A percentile compares a stretch with the other conserved stretches of the same genome.
Conservation (phyloP, 2,888 invertebrate species). For the Sepioteuthis lessoniana region DNA sequence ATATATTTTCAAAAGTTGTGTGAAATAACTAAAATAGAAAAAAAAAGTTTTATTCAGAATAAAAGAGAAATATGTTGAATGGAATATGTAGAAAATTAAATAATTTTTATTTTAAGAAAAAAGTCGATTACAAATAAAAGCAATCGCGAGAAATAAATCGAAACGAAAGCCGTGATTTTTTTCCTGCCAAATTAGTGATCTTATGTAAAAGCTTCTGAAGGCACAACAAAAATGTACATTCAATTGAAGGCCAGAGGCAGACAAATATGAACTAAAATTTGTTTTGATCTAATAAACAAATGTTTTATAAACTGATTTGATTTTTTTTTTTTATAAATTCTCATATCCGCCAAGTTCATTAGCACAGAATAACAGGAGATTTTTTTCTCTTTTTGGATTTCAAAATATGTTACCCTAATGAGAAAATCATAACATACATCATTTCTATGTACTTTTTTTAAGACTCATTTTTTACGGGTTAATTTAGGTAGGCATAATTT, state of each 20-base stretch:
- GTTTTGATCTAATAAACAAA: neutral
- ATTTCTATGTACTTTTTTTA: neutral
- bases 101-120: too few species aligned
- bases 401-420: neutral
- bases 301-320: neutral
- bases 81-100: too few species aligned
- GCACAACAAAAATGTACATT: neutral
- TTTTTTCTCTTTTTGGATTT: neutral
- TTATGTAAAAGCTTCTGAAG: too few species aligned
- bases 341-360: constrained; percentile 33
- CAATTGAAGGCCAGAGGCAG: neutral
- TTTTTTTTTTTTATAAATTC: neutral
- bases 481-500: neutral
- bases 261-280: neutral
- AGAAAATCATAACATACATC: neutral
- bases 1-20: too few species aligned
- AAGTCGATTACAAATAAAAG: too few species aligned
- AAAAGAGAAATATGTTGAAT: too few species aligned
- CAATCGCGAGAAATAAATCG: too few species aligned
- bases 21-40: too few species aligned
- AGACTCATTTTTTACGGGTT: neutral
- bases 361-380: neutral
- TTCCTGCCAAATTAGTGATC: too few species aligned
- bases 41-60: too few species aligned
- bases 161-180: too few species aligned